phyloP scores from a whole-genome alignment of 2,888 invertebrate species.

The Patella caerulea region DNA sequence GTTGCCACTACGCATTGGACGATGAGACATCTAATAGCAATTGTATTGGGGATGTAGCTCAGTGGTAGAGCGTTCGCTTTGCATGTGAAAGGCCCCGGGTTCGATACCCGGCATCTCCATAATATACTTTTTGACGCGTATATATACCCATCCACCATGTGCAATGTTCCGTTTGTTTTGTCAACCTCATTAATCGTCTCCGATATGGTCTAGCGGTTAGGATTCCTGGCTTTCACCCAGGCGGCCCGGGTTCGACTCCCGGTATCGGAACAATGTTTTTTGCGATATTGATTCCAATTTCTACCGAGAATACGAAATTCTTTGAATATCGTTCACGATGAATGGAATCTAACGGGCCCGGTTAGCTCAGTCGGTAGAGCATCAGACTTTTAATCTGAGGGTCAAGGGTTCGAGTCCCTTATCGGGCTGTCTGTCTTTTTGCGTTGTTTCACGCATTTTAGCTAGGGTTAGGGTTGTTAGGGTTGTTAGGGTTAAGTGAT shows the following conservation, averaged over 20 bases:
- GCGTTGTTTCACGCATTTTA: no score
- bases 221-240: conserved; percentile 13
- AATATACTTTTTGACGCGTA: no score
- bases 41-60: conserved; percentile 16
- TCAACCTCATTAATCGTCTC: background rate
- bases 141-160: background rate
- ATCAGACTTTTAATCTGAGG: conserved; percentile 33
- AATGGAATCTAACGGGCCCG: background rate
- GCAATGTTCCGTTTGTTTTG: no score
- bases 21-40: no score
- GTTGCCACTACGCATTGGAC: no score
- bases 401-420: conserved; percentile 40
- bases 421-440: conserved; percentile 8
- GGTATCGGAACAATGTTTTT: conserved; percentile 4
- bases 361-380: conserved; percentile 23
- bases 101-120: conserved; percentile 46
- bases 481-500: no score
- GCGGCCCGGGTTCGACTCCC: conserved; percentile 13
- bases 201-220: conserved; percentile 10
- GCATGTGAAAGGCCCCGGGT: conserved; percentile 50
- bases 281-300: background rate
- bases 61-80: conserved; percentile 39
- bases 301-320: no score
- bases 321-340: no score
- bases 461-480: no score